Conservation (phyloP, 35 echinoderm and acorn worm genomes). For the Holothuria glaberrima region DNA sequence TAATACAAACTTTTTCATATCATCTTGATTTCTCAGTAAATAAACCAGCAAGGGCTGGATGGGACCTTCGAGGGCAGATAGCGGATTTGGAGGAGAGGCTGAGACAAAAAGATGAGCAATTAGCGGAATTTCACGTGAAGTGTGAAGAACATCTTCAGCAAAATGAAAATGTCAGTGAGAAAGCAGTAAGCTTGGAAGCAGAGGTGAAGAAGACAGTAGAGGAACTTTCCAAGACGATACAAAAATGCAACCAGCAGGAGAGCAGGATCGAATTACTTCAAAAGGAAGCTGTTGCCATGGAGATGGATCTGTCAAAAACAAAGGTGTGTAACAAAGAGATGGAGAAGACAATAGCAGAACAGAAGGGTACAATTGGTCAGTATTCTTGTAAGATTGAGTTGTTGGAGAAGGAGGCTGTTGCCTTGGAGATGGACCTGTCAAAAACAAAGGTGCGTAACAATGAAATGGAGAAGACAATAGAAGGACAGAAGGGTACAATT, state of each 20-base stretch:
- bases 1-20: too few relatives aligned
- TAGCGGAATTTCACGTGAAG: background rate
- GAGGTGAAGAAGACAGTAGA: background rate
- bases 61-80: conserved; percentile 23
- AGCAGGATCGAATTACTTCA: background rate
- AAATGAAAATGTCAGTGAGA: background rate
- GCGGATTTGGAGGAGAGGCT: background rate
- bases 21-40: background rate
- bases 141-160: background rate
- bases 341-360: background rate
- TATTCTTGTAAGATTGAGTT: conserved; percentile 6
- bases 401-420: conserved; percentile 21
- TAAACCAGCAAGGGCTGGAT: background rate
- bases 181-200: background rate
- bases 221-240: background rate
- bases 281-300: conserved; percentile 6
- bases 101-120: background rate
- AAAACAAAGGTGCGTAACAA: conserved; percentile 27
- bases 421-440: conserved; percentile 23
- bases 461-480: conserved; percentile 7
- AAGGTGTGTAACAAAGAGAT: conserved; percentile 28
- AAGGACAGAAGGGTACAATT: conserved; percentile 6
- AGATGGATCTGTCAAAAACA: conserved; percentile 32
- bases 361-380: conserved; percentile 17
- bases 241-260: background rate